phyloP scores from a whole-genome alignment of 2,888 invertebrate species.

The Drosophila anceps region DNA sequence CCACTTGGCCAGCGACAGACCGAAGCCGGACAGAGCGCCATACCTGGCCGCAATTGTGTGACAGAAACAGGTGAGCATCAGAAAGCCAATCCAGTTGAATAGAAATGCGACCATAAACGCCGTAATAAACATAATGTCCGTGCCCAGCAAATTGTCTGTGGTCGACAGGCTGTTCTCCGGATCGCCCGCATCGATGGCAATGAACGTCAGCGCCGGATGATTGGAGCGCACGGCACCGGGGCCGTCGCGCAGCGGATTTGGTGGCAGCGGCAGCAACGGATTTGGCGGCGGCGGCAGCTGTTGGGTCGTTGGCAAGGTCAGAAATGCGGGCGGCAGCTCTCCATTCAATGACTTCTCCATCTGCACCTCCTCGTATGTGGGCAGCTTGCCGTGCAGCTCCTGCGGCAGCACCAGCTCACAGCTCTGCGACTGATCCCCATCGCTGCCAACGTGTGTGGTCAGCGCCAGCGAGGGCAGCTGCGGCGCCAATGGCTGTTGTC shows the following conservation, averaged over 20 bases:
- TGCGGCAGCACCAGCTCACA: slow-evolving; percentile 55
- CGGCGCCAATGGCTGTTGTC: slow-evolving; percentile 51
- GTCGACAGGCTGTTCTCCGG: slow-evolving; percentile 91
- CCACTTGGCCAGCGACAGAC: slow-evolving; percentile 97
- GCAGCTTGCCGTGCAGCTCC: slow-evolving; percentile 89
- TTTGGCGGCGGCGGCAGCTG: slow-evolving; percentile 81
- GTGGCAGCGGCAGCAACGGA: slow-evolving; percentile 81
- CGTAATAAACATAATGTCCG: slow-evolving; percentile 96
- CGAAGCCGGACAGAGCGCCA: slow-evolving; percentile 96
- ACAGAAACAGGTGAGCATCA: slow-evolving; percentile 96
- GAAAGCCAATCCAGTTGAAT: slow-evolving; percentile 97
- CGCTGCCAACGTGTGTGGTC: slow-evolving; percentile 39
- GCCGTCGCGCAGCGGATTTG: slow-evolving; percentile 76
- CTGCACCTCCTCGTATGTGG: slow-evolving; percentile 96
- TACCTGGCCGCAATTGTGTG: slow-evolving; percentile 97
- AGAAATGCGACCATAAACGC: slow-evolving; percentile 98
- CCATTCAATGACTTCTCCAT: slow-evolving; percentile 93
- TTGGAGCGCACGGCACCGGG: slow-evolving; percentile 60
- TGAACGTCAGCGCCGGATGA: slow-evolving; percentile 89
- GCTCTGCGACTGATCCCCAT: slow-evolving; percentile 25
- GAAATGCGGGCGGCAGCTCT: slow-evolving; percentile 86
- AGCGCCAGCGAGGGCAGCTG: slow-evolving; percentile 78
- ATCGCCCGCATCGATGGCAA: slow-evolving; percentile 91
- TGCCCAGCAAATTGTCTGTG: slow-evolving; percentile 93
- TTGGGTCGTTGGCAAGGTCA: slow-evolving; percentile 78